Evolutionary conservation across 2,888 invertebrate species (phyloP), one percentile per base, ranked within the genome.

Genomic region (Celastrina argiolus): DNA sequence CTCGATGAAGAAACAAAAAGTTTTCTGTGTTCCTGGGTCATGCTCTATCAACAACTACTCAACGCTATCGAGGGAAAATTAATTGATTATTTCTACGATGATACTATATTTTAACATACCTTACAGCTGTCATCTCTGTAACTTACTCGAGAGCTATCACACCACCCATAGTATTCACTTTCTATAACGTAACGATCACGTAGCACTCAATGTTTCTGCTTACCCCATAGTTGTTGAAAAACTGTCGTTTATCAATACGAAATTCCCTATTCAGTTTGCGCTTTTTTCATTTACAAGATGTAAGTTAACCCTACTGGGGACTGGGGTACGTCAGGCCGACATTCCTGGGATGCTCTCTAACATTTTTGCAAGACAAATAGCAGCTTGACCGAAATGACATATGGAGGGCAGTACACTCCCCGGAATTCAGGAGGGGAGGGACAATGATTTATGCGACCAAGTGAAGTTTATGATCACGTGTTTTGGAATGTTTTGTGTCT

Each of bases 321-420:
- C 72, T 71, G 72, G 71, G 63, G 34, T 67, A 28, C 39, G 56
- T 65, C n/a, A 65, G 59, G 70, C 72, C 71, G 79, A 75, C 87
- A 87, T 88, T 87, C 88, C 76, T 81, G 75, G 80, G 80, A 84
- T 82, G 84, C 79, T 81, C 76, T 74, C 80, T 79, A 83, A 83
- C 87, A 89, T 89, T 88, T 88, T 87, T 88, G 87, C 88, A 85
- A 88, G 89, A 89, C 87, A 85, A 85, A 88, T 88, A 81, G 80
- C 84, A 80, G 80, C 83, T 87, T 84, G 88, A 85, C 85, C 85
- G 78, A 84, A 76, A 87, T 88, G 88, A 89, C 89, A 87, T 87
- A 88, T 85, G 85, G 87, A 76, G 72, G 82, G 76, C 77, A 82
- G 81, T 85, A 82, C 81, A 86, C 83, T 84, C 78, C 75, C 78